phyloP scores from a whole-genome alignment of 2,113 vertebrate genomes.

The Chloroceryle aenea region DNA sequence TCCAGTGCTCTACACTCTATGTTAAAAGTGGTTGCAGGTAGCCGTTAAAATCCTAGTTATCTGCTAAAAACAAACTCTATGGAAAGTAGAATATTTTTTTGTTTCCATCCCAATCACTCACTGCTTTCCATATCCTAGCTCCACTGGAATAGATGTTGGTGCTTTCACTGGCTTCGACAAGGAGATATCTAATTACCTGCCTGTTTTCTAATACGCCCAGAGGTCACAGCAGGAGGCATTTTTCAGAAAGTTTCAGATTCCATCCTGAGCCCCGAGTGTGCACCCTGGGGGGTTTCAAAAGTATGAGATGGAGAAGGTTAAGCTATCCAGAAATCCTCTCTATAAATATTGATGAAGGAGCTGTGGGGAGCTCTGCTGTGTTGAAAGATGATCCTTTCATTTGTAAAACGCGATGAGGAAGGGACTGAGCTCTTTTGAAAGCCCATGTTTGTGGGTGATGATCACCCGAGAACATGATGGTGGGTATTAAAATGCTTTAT shows the following conservation, averaged over 20 bases:
- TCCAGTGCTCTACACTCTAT: background rate
- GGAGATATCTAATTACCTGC: background rate
- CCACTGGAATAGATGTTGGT: background rate
- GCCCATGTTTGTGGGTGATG: background rate
- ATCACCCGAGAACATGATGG: background rate
- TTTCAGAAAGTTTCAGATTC: background rate
- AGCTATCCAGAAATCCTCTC: background rate
- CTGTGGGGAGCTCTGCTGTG: background rate
- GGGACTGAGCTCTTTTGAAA: background rate
- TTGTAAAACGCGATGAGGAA: background rate
- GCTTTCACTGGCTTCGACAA: background rate
- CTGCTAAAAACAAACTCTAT: background rate
- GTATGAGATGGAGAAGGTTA: background rate
- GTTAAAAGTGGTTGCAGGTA: background rate
- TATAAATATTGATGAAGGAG: background rate
- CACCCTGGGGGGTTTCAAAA: background rate
- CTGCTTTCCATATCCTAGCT: background rate
- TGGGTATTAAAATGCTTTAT: background rate
- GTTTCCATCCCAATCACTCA: background rate
- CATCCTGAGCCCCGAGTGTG: accelerated
- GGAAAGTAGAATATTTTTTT: background rate
- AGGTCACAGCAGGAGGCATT: background rate
- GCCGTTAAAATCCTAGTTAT: background rate
- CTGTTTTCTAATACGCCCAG: background rate
- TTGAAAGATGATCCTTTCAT: background rate